phyloP scores from a whole-genome alignment of 1,140 invertebrate species.

The Tetramorium parvispinum region DNA sequence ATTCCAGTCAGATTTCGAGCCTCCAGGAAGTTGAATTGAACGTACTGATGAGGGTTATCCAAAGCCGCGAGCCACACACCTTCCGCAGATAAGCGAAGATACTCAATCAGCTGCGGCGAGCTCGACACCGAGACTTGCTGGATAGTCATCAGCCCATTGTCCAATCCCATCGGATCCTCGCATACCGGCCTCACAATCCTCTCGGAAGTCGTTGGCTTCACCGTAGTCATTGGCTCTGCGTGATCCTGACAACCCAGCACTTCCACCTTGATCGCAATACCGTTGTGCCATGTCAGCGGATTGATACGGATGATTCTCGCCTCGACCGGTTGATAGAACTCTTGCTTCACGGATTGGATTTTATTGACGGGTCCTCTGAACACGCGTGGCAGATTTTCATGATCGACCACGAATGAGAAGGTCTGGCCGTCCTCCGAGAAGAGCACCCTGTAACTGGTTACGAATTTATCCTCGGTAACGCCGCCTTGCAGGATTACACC shows the following conservation, averaged over 20 bases:
- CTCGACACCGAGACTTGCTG: conserved; percentile 88
- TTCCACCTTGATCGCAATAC: conserved; percentile 91
- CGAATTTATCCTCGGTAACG: conserved; percentile 88
- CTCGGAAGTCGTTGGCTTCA: conserved; percentile 31
- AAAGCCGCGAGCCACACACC: conserved; percentile 75
- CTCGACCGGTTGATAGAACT: conserved; percentile 90
- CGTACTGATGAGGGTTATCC: conserved; percentile 78
- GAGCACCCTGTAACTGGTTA: conserved; percentile 91
- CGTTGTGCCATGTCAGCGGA: conserved; percentile 91
- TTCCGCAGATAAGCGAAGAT: conserved; percentile 70
- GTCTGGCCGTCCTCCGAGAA: conserved; percentile 88
- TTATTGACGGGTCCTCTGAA: conserved; percentile 91
- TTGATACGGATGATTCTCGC: conserved; percentile 90
- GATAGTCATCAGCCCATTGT: conserved; percentile 86
- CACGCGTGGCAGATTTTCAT: conserved; percentile 85
- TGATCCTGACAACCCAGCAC: conserved; percentile 89
- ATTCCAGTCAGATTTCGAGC: conserved; percentile 92
- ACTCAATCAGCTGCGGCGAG: conserved; percentile 74
- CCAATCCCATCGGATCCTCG: conserved; percentile 89
- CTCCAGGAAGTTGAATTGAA: conserved; percentile 91
- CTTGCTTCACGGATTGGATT: conserved; percentile 87
- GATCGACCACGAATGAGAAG: conserved; percentile 86
- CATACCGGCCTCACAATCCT: conserved; percentile 81
- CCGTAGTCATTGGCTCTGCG: conserved; percentile 34
- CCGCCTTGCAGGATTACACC: conserved; percentile 90